These are phyloP conservation scores for Apogon hyalosoma DNA, from an alignment of 2,797 vertebrate genomes.

Conservation along the genomic window DNA sequence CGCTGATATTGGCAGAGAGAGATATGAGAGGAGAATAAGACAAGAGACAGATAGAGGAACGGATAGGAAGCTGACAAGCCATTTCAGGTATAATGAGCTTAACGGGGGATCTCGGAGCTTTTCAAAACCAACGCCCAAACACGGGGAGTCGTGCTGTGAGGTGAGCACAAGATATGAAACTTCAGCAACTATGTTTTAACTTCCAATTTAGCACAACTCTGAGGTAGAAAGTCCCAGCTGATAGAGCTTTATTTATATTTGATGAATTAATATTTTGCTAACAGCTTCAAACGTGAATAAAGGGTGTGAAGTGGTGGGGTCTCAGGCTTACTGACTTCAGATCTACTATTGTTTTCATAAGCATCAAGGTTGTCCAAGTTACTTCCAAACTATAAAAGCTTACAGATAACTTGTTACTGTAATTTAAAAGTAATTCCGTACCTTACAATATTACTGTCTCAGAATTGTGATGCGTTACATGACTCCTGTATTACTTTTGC, in stretches of 20 bases:
- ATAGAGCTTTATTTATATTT: slow-evolving; percentile 10
- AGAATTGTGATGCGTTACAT: too few relatives aligned
- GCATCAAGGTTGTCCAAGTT: too few relatives aligned
- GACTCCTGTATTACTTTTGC: too few relatives aligned
- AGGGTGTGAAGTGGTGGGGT: background rate
- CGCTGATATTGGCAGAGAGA: slow-evolving; percentile 50
- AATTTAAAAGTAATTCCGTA: too few relatives aligned
- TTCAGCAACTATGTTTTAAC: slow-evolving; percentile 17
- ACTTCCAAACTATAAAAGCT: too few relatives aligned
- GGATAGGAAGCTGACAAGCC: background rate
- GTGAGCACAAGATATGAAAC: background rate
- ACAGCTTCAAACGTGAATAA: slow-evolving; percentile 5
- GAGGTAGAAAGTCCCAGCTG: background rate
- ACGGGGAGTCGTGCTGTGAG: slow-evolving; percentile 11
- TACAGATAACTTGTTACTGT: too few relatives aligned
- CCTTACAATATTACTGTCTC: too few relatives aligned
- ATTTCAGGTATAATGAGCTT: slow-evolving; percentile 48
- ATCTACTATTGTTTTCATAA: too few relatives aligned
- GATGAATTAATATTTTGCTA: slow-evolving; percentile 1
- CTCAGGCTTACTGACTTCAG: too few relatives aligned
- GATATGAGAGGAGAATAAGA: slow-evolving; percentile 21
- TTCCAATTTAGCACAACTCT: slow-evolving; percentile 8
- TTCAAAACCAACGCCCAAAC: slow-evolving; percentile 8
- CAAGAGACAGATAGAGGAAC: background rate
- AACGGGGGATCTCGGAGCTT: slow-evolving; percentile 19